Evolutionary conservation across 1,140 invertebrate species (phyloP), one percentile per base, ranked within the genome.

Genomic region (Bathynomus jamesi): DNA sequence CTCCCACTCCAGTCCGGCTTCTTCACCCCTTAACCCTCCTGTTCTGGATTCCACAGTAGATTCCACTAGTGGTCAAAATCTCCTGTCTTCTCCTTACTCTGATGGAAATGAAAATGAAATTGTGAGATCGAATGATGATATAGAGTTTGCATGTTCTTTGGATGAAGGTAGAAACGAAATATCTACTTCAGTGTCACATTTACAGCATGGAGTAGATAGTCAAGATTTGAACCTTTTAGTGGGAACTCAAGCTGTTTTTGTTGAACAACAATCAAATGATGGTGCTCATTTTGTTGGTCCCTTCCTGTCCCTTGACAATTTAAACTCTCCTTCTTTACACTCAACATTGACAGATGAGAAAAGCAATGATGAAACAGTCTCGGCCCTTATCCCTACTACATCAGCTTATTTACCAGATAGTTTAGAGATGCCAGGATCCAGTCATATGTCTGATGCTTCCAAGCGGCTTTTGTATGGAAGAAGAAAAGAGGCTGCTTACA

Each of bases 21-120:
- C 61, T 27, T 72, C 64, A 53, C 75, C 64, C n/a, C 66, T 60
- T 28, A 53, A 70, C 21, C 67, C 27, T 4, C 60, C 62, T 61
- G 69, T 69, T n/a, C 61, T 78, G 13, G 76, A 78, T 62, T 75
- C 76, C 21, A 76, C 76, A 28, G 74, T 78, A 10, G 76, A 78
- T 46, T 78, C 76, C 11, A 78, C 76, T 24, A 76, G 74, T 61
- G 69, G 74, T 31, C 32, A 64, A 31, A 62, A 60, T 8, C 65
- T 73, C 2, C 53, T 67, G 24, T 46, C 69, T 17, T 30, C 75
- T 28, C 32, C 67, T 67, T 46, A 25, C 28, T 28, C 31, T 13
- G 61, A 70, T 25, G 75, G 69, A 67, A 40, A 62, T 17, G 30
- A 67, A 27, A 62, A 73, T 70, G 72, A 70, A 17, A 32, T 65